These are phyloP conservation scores for Archips crataeganus DNA, from an alignment of 2,888 invertebrate species.

Conservation along the genomic window DNA sequence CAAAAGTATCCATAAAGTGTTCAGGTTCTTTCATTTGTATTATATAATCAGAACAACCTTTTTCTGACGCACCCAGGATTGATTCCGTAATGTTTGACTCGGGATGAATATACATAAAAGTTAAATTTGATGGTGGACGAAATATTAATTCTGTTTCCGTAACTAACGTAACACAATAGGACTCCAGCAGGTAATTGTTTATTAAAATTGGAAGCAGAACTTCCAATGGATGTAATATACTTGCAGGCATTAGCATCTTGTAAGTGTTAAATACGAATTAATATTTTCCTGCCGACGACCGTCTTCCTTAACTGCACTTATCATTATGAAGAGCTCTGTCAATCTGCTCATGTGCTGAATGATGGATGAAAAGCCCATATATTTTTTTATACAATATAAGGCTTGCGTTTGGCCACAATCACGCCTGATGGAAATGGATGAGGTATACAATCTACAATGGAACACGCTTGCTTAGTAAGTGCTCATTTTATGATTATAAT, in stretches of 20 bases:
- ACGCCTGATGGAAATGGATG: no score
- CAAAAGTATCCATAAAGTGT: slow-evolving; percentile 70
- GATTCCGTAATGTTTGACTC: slow-evolving; percentile 54
- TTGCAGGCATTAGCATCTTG: slow-evolving; percentile 26
- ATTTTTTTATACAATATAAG: no score
- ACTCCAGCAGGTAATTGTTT: slow-evolving; percentile 61
- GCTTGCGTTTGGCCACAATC: no score
- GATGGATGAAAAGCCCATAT: background rate
- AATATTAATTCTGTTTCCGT: slow-evolving; percentile 60
- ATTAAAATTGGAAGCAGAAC: slow-evolving; percentile 66
- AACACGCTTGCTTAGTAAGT: no score
- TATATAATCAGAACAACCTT: slow-evolving; percentile 80
- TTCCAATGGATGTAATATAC: slow-evolving; percentile 57
- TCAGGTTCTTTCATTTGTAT: slow-evolving; percentile 67
- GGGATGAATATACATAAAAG: slow-evolving; percentile 57
- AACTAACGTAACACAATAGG: slow-evolving; percentile 70
- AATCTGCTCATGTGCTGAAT: no score
- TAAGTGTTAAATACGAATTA: background rate
- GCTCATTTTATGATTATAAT: no score
- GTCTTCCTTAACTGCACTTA: background rate
- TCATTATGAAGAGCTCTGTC: background rate
- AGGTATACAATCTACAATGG: no score
- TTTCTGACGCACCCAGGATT: slow-evolving; percentile 68
- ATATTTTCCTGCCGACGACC: background rate
- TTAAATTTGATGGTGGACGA: slow-evolving; percentile 46